Evolutionary conservation across 2,888 invertebrate genomes (phyloP).

Genomic region (Pammene fasciana): DNA sequence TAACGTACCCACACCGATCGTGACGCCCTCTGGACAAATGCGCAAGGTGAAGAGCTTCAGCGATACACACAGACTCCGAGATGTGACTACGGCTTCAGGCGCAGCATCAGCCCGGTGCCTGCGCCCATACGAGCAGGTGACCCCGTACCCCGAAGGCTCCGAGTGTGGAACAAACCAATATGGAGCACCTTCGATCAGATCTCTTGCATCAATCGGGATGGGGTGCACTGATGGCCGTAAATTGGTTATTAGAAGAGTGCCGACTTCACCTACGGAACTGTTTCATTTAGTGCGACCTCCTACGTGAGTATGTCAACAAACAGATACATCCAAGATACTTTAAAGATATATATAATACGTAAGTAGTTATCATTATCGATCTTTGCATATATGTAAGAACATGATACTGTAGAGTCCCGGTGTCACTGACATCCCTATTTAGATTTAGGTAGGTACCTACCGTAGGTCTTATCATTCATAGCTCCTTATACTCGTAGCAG

Average conservation of each 20-base stretch:
- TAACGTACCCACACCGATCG: conserved; percentile 63
- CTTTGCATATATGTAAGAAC: not conserved
- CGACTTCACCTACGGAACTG: conserved; percentile 92
- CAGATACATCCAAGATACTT: conserved; percentile 53
- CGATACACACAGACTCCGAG: conserved; percentile 77
- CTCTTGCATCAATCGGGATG: conserved; percentile 93
- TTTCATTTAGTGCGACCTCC: conserved; percentile 93
- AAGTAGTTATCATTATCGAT: conserved; percentile 67
- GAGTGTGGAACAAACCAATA: conserved; percentile 86
- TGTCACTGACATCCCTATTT: conserved; percentile 44
- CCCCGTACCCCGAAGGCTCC: conserved; percentile 81
- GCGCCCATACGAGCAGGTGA: conserved; percentile 78
- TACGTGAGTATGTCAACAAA: conserved; percentile 85
- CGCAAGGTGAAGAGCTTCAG: conserved; percentile 81
- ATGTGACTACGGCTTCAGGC: conserved; percentile 73
- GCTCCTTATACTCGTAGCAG: not conserved
- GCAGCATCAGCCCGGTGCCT: conserved; percentile 77
- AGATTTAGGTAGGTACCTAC: conserved; percentile 25
- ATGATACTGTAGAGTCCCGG: not conserved
- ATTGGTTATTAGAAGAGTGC: conserved; percentile 92
- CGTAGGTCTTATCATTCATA: conserved; percentile 18
- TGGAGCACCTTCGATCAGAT: conserved; percentile 88
- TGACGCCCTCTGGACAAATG: conserved; percentile 79
- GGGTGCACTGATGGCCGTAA: conserved; percentile 94
- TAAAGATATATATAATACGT: not conserved